phyloP scores from a whole-genome alignment of 2,888 invertebrate species.

The Eupsilia transversa region DNA sequence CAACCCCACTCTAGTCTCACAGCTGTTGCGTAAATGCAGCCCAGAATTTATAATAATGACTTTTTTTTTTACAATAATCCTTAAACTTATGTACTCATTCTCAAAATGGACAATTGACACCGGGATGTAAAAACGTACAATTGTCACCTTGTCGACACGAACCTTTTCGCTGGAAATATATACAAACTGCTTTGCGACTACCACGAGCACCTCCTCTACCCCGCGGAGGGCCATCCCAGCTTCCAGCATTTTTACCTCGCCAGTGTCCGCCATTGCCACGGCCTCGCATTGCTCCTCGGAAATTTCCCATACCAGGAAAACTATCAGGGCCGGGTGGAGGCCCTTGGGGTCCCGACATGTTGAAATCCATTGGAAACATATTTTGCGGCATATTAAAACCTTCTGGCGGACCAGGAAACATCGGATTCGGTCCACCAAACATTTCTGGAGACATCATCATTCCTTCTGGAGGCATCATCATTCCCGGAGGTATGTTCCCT shows the following conservation, averaged over 20 bases:
- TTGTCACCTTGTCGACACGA: slow-evolving; percentile 95
- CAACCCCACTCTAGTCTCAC: neutral
- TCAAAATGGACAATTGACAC: slow-evolving; percentile 91
- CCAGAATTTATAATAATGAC: slow-evolving; percentile 51
- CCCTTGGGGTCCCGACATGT: slow-evolving; percentile 84
- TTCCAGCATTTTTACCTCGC: slow-evolving; percentile 87
- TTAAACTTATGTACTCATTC: slow-evolving; percentile 27
- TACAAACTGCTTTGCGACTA: slow-evolving; percentile 92
- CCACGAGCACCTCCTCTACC: slow-evolving; percentile 89
- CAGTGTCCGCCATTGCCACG: slow-evolving; percentile 88
- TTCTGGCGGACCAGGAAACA: slow-evolving; percentile 76
- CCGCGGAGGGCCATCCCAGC: slow-evolving; percentile 87
- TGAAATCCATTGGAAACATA: slow-evolving; percentile 89
- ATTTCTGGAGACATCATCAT: slow-evolving; percentile 86
- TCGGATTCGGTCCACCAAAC: slow-evolving; percentile 67
- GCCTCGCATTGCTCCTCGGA: slow-evolving; percentile 90
- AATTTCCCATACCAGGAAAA: slow-evolving; percentile 84
- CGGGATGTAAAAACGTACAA: slow-evolving; percentile 96
- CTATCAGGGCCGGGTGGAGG: slow-evolving; percentile 81
- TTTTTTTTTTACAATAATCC: slow-evolving; percentile 42
- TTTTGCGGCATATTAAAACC: slow-evolving; percentile 86
- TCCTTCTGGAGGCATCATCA: slow-evolving; percentile 71
- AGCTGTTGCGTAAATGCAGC: slow-evolving; percentile 16
- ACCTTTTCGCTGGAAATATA: slow-evolving; percentile 95
- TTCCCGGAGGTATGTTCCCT: slow-evolving; percentile 79